These are phyloP conservation scores for Pycnomerus fuliginosus DNA, from an alignment of 2,888 invertebrate genomes.

Conservation along the genomic window DNA sequence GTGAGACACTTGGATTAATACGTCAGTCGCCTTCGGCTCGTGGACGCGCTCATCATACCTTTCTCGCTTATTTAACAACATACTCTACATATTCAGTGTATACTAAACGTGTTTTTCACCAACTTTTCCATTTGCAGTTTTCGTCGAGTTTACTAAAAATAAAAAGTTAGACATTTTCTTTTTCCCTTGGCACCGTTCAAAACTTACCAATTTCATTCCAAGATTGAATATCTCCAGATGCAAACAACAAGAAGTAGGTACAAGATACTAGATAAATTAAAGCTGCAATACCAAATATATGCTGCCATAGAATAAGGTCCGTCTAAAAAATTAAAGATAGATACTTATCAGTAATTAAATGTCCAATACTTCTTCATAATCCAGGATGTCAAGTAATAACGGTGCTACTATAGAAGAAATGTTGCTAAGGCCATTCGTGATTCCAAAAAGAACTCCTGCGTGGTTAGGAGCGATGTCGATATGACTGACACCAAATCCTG, in stretches of 20 bases:
- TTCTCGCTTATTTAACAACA: too few species aligned
- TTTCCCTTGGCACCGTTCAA: too few species aligned
- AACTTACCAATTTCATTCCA: too few species aligned
- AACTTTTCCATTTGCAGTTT: too few species aligned
- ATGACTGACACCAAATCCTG: conserved; percentile 71
- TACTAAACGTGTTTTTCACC: too few species aligned
- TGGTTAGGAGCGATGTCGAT: conserved; percentile 82
- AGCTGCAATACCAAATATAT: conserved; percentile 4
- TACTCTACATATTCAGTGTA: too few species aligned
- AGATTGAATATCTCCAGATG: conserved; percentile 7
- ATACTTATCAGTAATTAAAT: background rate
- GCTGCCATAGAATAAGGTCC: conserved; percentile 10
- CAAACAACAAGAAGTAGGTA: conserved; percentile 5
- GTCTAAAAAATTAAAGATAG: conserved; percentile 4
- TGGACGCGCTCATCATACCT: too few species aligned
- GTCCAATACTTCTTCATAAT: conserved; percentile 64
- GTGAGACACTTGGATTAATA: too few species aligned
- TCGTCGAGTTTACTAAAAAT: too few species aligned
- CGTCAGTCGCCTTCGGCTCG: too few species aligned
- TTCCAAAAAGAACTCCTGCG: conserved; percentile 81
- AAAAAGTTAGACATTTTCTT: too few species aligned
- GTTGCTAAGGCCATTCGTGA: conserved; percentile 77
- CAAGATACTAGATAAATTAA: conserved; percentile 7
- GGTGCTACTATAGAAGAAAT: conserved; percentile 81
- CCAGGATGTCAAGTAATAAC: conserved; percentile 69